Percentiles rank a stretch among this genome's conserved stretches.
Conservation (phyloP, 2,113 vertebrate genomes). For the Varanus salvator region DNA sequence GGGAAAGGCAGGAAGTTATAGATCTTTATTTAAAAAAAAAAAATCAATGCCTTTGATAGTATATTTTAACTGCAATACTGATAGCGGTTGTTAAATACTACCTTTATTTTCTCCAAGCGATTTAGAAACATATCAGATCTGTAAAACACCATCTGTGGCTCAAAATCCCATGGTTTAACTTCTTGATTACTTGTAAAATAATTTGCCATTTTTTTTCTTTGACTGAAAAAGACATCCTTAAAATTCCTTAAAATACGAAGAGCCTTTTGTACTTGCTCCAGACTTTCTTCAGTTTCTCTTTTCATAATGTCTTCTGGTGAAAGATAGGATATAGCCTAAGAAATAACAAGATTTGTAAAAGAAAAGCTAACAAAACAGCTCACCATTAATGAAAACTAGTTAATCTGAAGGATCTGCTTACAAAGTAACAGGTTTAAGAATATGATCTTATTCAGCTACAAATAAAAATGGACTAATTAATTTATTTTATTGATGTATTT, state of each 20-base stretch:
- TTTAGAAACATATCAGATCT: conserved; percentile 80
- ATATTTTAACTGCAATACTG: not conserved
- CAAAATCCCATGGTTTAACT: conserved; percentile 83
- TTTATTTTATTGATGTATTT: not conserved
- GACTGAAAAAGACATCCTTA: conserved; percentile 76
- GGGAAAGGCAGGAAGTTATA: not conserved
- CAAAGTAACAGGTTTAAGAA: not conserved
- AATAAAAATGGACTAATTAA: not conserved
- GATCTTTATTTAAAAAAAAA: not conserved
- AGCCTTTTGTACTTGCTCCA: conserved; percentile 78
- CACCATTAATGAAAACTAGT: not conserved
- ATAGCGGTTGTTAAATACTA: conserved; percentile 53
- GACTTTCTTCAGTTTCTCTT: conserved; percentile 80
- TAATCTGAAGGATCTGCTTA: not conserved
- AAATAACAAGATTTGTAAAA: not conserved
- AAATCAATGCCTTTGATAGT: not conserved
- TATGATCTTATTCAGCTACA: not conserved
- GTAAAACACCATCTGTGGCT: conserved; percentile 79
- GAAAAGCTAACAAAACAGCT: not conserved
- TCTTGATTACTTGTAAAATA: conserved; percentile 68
- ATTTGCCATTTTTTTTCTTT: conserved; percentile 68
- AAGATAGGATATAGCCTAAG: conserved; percentile 77
- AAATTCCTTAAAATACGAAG: conserved; percentile 75
- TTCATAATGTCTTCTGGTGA: conserved; percentile 78
- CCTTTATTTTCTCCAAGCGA: conserved; percentile 80